Percentiles rank a stretch among this genome's conserved stretches.
Conservation (phyloP, 2,797 vertebrate genomes). For the Botia kubotai region DNA sequence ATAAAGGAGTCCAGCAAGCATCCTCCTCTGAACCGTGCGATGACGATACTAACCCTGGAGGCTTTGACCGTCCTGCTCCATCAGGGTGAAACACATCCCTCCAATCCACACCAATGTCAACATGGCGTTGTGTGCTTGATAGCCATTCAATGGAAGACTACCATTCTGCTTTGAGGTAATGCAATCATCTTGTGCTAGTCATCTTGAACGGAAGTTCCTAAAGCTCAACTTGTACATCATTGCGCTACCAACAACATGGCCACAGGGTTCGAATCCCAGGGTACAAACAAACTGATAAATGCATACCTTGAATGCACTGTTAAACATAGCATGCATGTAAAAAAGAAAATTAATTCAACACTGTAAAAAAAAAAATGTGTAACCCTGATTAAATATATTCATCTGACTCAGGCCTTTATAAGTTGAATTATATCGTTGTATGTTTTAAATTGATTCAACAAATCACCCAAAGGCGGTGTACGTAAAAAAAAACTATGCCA, state of each 20-base stretch:
- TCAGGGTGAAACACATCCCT: conserved; percentile 82
- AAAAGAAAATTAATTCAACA: too few relatives aligned
- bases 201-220: background rate
- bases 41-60: conserved; percentile 82
- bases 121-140: conserved; percentile 83
- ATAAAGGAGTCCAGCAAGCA: conserved; percentile 83
- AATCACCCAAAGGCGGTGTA: conserved; percentile 1
- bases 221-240: background rate
- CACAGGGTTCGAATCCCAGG: background rate
- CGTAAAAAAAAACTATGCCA: background rate
- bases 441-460: background rate
- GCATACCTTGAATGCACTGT: too few relatives aligned
- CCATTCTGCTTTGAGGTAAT: conserved; percentile 69
- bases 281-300: too few relatives aligned
- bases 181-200: conserved; percentile 89
- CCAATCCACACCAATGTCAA: conserved; percentile 87
- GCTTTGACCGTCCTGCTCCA: conserved; percentile 82
- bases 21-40: conserved; percentile 66
- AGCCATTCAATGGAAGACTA: conserved; percentile 79
- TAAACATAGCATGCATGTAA: background rate
- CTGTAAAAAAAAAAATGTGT: too few relatives aligned
- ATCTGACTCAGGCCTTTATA: background rate
- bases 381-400: too few relatives aligned
- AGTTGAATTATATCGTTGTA: conserved; percentile 3
- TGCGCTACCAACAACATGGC: too few relatives aligned